phyloP scores from a whole-genome alignment of 2,888 invertebrate species.

The Microplitis manilae region DNA sequence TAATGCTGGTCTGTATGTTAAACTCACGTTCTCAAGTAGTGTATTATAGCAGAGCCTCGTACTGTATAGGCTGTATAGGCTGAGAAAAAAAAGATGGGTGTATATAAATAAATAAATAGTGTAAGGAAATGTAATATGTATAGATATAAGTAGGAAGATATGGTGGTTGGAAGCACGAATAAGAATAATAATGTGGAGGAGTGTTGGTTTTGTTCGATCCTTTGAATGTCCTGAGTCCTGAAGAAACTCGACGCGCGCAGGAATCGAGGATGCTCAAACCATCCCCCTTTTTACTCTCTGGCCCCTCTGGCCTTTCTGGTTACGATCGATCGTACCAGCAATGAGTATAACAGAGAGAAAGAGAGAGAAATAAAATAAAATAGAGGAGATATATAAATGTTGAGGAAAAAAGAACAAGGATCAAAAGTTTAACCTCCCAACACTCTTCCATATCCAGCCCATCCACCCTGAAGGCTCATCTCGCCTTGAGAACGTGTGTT shows the following conservation, averaged over 20 bases:
- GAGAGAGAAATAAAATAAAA: conserved; percentile 22
- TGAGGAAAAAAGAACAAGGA: conserved; percentile 26
- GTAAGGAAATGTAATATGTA: neutral
- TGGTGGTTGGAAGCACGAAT: conserved; percentile 37
- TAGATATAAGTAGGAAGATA: conserved; percentile 2
- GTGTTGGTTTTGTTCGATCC: conserved; percentile 32
- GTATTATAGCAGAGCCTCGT: too few relatives aligned
- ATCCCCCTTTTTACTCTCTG: conserved; percentile 19
- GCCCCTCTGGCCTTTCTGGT: neutral
- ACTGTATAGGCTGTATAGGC: neutral
- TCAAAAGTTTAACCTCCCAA: conserved; percentile 15
- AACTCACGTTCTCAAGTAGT: neutral
- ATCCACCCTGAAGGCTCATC: conserved; percentile 9
- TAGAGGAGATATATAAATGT: neutral
- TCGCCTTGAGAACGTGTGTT: conserved; percentile 36
- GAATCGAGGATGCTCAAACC: conserved; percentile 26
- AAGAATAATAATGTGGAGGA: conserved; percentile 13
- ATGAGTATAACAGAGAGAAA: conserved; percentile 28
- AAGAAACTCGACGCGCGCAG: conserved; percentile 41
- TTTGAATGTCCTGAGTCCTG: conserved; percentile 33
- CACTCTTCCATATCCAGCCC: neutral
- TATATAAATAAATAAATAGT: conserved; percentile 21
- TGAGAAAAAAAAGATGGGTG: neutral
- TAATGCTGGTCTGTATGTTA: neutral
- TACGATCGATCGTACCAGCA: conserved; percentile 34